phyloP scores from a whole-genome alignment of 2,888 invertebrate genomes.

The Eustalomyia histrio region DNA sequence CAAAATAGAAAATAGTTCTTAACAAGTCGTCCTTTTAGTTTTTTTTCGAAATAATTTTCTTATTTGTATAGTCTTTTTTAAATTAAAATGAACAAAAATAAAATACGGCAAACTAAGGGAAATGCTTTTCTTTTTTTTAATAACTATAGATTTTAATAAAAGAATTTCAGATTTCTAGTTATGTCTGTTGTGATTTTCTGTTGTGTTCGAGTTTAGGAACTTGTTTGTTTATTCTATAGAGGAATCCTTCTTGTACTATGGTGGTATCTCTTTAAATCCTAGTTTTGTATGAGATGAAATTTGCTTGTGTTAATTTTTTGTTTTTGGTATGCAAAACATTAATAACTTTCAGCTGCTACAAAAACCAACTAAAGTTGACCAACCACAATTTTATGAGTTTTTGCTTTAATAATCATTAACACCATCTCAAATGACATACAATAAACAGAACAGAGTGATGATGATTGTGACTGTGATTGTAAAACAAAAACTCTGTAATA shows the following conservation, averaged over 20 bases:
- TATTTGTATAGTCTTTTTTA: slow-evolving; percentile 31
- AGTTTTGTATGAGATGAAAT: slow-evolving; percentile 5
- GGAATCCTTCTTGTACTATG: slow-evolving; percentile 8
- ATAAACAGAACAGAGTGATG: slow-evolving; percentile 17
- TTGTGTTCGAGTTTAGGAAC: slow-evolving; percentile 21
- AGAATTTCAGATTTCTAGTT: slow-evolving; percentile 57
- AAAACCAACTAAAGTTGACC: slow-evolving; percentile 40
- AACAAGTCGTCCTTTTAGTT: slow-evolving; percentile 4
- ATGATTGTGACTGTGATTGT: background rate
- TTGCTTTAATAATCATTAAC: slow-evolving; percentile 64
- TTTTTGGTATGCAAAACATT: slow-evolving; percentile 56
- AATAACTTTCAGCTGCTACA: slow-evolving; percentile 61
- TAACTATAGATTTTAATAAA: slow-evolving; percentile 18
- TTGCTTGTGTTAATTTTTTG: too few species aligned
- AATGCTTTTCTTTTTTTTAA: background rate
- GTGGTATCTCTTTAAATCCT: slow-evolving; percentile 31
- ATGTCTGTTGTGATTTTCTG: background rate
- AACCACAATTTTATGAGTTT: slow-evolving; percentile 60
- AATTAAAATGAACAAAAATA: slow-evolving; percentile 46
- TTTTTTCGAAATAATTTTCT: slow-evolving; percentile 6
- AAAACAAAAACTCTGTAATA: slow-evolving; percentile 22
- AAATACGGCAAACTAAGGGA: background rate
- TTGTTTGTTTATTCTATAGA: slow-evolving; percentile 25
- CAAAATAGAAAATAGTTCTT: background rate
- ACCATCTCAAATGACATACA: slow-evolving; percentile 60